Evolutionary conservation across 1,140 invertebrate genomes (phyloP), one percentile per base, ranked within the genome.

Genomic region (Eupristina koningsbergeri): DNA sequence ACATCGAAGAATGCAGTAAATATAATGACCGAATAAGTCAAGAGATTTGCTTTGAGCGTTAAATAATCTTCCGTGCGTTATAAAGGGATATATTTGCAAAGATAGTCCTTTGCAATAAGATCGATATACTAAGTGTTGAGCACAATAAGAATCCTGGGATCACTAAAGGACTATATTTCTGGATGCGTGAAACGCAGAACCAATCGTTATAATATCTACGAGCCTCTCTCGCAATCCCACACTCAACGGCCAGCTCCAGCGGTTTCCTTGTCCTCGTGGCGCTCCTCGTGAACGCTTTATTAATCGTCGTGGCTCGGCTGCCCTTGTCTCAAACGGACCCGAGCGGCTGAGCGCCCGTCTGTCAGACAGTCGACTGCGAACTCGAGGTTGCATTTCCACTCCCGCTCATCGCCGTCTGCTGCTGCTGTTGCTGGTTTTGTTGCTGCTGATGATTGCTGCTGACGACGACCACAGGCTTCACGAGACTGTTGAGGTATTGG

Each of bases 401-500:
- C 91, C 89, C 77, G 90, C 85, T 86, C 58, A 36, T 15, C 8
- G 75, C 39, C 13, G 53, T 45, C 22, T 71, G 53, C 47, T 83
- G 81, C 53, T 90, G 90, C 19, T 83, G 91, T 15, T 84, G n/a
- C 15, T 83, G 81, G 3, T 73, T 67, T 29, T 89, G 88, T 64
- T 85, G 73, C 75, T 87, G 53, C 85, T 84, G 77, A 53, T 80
- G 83, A 34, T 76, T 81, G 47, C 61, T 69, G n/a, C 73, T 81
- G 8, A 93, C 92, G 17, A 93, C 92, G 8, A 93, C 92, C 0
- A 93, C 91, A 0, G 92, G 92, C 81, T 93, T 93, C n/a, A 93
- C 91, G n/a, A 93, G 82, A 7, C 92, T 93, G 85, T 92, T 93
- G 29, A 93, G 89, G 85, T 93, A 93, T 88, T 93, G 93, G 80